Evolutionary conservation across 2,113 vertebrate genomes (phyloP), one percentile per base, ranked within the genome.

Genomic region (Delphinus delphis): DNA sequence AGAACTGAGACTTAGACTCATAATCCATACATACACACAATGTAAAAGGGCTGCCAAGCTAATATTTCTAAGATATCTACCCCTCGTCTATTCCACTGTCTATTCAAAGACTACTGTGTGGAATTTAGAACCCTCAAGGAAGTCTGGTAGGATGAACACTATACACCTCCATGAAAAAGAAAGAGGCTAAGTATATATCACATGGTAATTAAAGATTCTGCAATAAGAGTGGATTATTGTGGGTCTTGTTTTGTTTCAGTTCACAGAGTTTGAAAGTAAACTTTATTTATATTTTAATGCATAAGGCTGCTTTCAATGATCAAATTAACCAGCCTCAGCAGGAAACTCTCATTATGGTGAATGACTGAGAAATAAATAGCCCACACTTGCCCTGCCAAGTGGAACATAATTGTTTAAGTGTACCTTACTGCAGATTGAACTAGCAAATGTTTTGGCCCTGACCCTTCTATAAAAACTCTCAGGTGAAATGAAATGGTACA

Each of bases 401-500:
- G 83, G 63, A 94, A 95, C 17, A 38, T 73, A 88, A 53, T 21
- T 26, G 33, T 88, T 21, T 80, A 70, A 96, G 68, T 85, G n/a
- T n/a, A 84, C 25, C 21, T 62, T 85, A 55, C 25, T 87, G 26
- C 67, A 74, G 47, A 63, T 86, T 79, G 33, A 62, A 79, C 38
- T 28, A 93, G 55, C 83, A 74, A 88, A 88, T 62, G 8, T 60
- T 90, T 83, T n/a, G 63, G 20, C 17, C 25, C n/a, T 95, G 63
- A 90, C 23, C 36, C 58, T 62, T 85, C 53, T 70, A 63, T 96
- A 93, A 95, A 93, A 96, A 36, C 23, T 94, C 26, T 85, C 28
- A 92, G 63, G 60, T 18, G 5, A 93, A 95, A 89, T 83, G 82
- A 93, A 92, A 90, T 89, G 31, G 50, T 86, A 93, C 62, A 67